A percentile compares a stretch with the other conserved stretches of the same genome.
phyloP scores from a whole-genome alignment of 2,888 invertebrate species.

The Macrosoma leucophasiata region DNA sequence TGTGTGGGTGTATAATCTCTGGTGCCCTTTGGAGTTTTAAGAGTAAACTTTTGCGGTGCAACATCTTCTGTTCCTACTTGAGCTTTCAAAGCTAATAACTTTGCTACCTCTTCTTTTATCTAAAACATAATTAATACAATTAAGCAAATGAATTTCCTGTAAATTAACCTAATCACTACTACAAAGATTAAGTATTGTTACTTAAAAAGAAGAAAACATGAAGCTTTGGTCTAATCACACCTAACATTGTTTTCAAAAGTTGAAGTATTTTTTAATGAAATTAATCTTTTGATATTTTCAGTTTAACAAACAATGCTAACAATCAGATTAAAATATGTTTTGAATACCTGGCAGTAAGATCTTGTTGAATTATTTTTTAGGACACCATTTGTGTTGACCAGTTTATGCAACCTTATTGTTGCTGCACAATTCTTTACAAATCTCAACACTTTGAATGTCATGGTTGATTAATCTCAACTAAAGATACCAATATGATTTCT shows the following conservation, averaged over 20 bases:
- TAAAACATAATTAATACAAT: conserved; percentile 46
- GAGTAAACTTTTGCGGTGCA: conserved; percentile 84
- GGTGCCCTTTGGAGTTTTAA: conserved; percentile 96
- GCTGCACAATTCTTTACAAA: conserved; percentile 40
- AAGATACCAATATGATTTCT: conserved; percentile 46
- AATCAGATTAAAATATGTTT: no score
- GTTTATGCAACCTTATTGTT: conserved; percentile 43
- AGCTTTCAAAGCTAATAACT: conserved; percentile 86
- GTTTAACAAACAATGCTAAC: no score
- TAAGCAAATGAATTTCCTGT: conserved; percentile 19
- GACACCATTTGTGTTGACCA: conserved; percentile 38
- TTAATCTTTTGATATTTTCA: no score
- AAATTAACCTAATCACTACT: conserved; percentile 4
- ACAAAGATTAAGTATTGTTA: conserved; percentile 1
- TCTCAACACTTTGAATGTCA: conserved; percentile 48
- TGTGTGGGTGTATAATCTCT: conserved; percentile 96
- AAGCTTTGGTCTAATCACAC: no score
- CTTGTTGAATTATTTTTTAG: conserved; percentile 60
- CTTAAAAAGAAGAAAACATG: not conserved
- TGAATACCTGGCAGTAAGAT: conserved; percentile 58
- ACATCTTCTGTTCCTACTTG: conserved; percentile 78
- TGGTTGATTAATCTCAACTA: conserved; percentile 41
- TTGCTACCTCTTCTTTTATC: conserved; percentile 91
- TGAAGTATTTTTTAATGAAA: no score
- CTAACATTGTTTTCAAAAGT: no score